phyloP scores from a whole-genome alignment of 2,888 invertebrate species.

The Amphiduros pacificus region DNA sequence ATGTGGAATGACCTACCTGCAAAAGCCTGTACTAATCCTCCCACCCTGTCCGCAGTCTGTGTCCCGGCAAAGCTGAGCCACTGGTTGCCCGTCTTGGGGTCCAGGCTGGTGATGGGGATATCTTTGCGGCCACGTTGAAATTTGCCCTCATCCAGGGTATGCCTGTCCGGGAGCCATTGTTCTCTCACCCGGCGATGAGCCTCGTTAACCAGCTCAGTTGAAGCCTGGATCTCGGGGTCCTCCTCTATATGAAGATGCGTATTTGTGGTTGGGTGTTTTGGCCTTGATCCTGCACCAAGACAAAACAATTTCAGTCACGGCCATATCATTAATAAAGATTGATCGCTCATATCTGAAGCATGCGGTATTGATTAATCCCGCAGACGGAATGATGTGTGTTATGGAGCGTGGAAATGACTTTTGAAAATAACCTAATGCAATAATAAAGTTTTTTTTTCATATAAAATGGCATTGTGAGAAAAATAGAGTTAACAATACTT shows the following conservation, averaged over 20 bases:
- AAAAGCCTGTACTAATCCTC: conserved; percentile 49
- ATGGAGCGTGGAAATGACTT: too few relatives aligned
- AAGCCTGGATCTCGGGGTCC: conserved; percentile 1
- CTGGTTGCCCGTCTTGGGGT: too few relatives aligned
- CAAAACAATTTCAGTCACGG: neutral
- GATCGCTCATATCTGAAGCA: too few relatives aligned
- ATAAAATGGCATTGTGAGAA: too few relatives aligned
- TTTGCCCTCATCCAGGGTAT: conserved; percentile 39
- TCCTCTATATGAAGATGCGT: neutral
- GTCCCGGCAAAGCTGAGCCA: conserved; percentile 47
- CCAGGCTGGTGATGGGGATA: conserved; percentile 32
- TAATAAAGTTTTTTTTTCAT: too few relatives aligned
- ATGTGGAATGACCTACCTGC: conserved; percentile 38
- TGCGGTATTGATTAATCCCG: too few relatives aligned
- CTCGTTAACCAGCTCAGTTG: neutral
- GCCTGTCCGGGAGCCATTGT: conserved; percentile 42
- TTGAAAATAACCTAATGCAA: too few relatives aligned
- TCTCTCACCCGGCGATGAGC: conserved; percentile 12
- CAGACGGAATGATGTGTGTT: too few relatives aligned
- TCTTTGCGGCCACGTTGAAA: conserved; percentile 41
- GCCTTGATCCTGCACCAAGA: conserved; percentile 1
- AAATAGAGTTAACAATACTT: too few relatives aligned
- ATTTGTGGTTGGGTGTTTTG: neutral
- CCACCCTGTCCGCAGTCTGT: conserved; percentile 31
- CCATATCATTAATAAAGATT: too few relatives aligned